Conservation (phyloP, 2,797 vertebrate species). For the Carapus acus region DNA sequence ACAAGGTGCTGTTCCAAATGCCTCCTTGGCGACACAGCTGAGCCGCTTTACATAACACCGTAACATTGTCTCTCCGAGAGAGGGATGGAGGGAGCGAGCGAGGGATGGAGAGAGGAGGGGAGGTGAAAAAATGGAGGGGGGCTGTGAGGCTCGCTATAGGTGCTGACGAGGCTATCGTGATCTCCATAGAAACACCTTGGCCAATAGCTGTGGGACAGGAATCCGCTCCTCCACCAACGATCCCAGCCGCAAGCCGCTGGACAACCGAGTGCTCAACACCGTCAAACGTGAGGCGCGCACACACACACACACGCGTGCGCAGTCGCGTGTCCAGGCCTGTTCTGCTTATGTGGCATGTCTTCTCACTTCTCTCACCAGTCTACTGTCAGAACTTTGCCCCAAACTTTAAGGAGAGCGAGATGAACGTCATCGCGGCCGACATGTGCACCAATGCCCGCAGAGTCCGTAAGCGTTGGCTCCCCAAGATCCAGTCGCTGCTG, state of each 20-base stretch:
- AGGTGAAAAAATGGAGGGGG: not conserved
- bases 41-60: constrained; percentile 42
- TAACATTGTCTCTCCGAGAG: constrained; percentile 20
- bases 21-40: constrained; percentile 21
- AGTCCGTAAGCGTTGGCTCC: constrained; percentile 92
- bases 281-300: constrained; percentile 85
- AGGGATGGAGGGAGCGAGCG: constrained; percentile 23
- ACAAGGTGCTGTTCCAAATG: constrained; percentile 2
- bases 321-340: not conserved
- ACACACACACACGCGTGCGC: constrained; percentile 10
- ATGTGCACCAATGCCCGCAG: constrained; percentile 96
- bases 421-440: constrained; percentile 93
- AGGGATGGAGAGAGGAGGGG: no score
- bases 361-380: constrained; percentile 67
- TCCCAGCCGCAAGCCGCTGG: constrained; percentile 90
- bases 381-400: constrained; percentile 97
- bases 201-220: constrained; percentile 93
- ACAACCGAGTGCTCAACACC: constrained; percentile 93
- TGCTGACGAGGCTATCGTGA: constrained; percentile 60
- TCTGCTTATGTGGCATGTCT: not conserved
- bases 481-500: constrained; percentile 93
- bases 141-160: constrained; percentile 74
- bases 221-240: constrained; percentile 96
- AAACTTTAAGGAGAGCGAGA: constrained; percentile 96
- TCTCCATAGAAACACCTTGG: constrained; percentile 79